Percentiles rank a stretch among this genome's conserved stretches.
These are phyloP conservation scores for Notospermus geniculatus DNA, from an alignment of 1,140 invertebrate genomes.

Conservation along the genomic window DNA sequence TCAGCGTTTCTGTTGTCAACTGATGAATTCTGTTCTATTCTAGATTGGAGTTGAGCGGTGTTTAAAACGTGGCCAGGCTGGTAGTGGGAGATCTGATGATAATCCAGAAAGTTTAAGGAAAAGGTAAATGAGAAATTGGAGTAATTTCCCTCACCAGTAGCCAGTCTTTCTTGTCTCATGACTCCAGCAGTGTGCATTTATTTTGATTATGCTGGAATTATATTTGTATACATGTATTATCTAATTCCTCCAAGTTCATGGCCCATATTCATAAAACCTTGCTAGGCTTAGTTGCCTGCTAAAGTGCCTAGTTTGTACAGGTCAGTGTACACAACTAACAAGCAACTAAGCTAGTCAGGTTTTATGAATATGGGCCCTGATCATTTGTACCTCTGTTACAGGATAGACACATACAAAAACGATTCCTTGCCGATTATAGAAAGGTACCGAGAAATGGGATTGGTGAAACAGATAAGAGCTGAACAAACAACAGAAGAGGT, in stretches of 20 bases:
- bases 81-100: slow-evolving; percentile 93
- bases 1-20: neutral
- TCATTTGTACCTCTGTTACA: slow-evolving; percentile 29
- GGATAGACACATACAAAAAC: slow-evolving; percentile 81
- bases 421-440: slow-evolving; percentile 94
- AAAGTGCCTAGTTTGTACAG: too few relatives aligned
- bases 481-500: slow-evolving; percentile 69
- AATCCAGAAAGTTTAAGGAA: slow-evolving; percentile 89
- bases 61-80: slow-evolving; percentile 76
- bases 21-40: slow-evolving; percentile 13
- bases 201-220: neutral
- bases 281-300: too few relatives aligned
- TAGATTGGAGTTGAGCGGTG: slow-evolving; percentile 78
- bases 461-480: slow-evolving; percentile 80
- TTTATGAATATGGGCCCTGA: neutral
- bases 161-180: neutral
- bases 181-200: neutral
- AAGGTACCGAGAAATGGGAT: slow-evolving; percentile 70
- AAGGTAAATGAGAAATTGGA: slow-evolving; percentile 54
- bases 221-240: neutral
- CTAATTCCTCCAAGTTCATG: neutral
- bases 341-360: neutral
- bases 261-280: too few relatives aligned
- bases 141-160: neutral
- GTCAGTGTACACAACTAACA: too few relatives aligned